Percentiles rank a stretch among this genome's conserved stretches.
These are phyloP conservation scores for Triops cancriformis DNA, from an alignment of 1,140 invertebrate genomes.

Conservation along the genomic window DNA sequence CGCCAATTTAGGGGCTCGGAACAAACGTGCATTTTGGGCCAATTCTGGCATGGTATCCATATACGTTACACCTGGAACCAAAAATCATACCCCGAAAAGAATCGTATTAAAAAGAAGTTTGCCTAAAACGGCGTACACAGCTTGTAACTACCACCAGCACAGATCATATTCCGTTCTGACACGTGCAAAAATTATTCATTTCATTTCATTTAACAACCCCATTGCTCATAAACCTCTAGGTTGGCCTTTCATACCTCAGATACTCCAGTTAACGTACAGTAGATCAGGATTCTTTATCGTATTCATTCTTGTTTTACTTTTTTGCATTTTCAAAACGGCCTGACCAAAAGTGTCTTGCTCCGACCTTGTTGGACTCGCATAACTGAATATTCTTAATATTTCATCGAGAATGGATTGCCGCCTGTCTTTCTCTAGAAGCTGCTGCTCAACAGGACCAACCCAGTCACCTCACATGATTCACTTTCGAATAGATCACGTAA, in stretches of 20 bases:
- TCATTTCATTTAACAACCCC: slow-evolving; percentile 4
- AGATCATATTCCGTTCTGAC: not conserved
- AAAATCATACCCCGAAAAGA: not conserved
- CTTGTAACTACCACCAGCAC: too few relatives aligned
- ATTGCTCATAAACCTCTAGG: not conserved
- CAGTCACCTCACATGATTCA: too few relatives aligned
- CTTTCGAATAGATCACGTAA: too few relatives aligned
- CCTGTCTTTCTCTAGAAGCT: not conserved
- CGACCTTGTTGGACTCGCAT: not conserved
- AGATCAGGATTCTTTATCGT: not conserved
- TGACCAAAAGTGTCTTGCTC: not conserved
- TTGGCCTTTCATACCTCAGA: not conserved
- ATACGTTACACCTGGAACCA: not conserved
- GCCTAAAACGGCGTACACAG: not conserved
- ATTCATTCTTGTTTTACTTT: too few relatives aligned
- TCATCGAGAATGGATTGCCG: not conserved
- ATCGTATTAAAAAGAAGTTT: not conserved
- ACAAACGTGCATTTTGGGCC: not conserved
- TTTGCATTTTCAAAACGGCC: not conserved
- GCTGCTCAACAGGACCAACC: not conserved
- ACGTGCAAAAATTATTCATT: slow-evolving; percentile 4
- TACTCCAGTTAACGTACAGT: not conserved
- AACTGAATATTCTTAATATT: not conserved
- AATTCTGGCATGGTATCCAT: not conserved
- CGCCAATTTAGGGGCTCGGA: not conserved